Base-by-base conservation (phyloP, 2,797 vertebrate species). In the Zenarchopterus dispar region DNA sequence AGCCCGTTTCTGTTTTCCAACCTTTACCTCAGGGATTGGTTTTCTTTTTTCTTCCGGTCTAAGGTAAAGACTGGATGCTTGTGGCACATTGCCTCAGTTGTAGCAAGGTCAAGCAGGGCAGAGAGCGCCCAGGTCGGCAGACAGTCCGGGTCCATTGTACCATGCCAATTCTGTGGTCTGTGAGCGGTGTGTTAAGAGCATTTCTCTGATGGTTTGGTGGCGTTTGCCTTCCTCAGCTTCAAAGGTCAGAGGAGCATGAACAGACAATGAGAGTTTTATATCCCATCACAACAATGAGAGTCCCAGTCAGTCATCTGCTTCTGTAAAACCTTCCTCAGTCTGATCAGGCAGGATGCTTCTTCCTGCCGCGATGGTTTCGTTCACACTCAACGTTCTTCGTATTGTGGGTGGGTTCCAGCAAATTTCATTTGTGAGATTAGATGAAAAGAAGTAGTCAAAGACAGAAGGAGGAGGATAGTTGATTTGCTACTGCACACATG, bases 131-230 rank as follows among this genome's bases (percentile, higher is more conserved):
- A 73, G 78, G 87, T 87, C 62, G 44, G 51, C 81, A 57, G 71
- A 67, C 81, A 65, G 85, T 82, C 87, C 87, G 86, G 77, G 70
- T 81, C 71, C 23, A 0, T 17, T 18, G 13, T 47, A 50, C 77
- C 58, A 55, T 73, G 82, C 84, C 87, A 80, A 70, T 66, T 71
- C 55, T 72, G 82, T 81, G 84, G 77, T 89, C 86, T 89, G 84
- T 82, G 80, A 82, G 77, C 76, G 62, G 81, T 67, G 72, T 78
- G 75, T 89, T 88, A 81, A 88, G 79, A 74, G 78, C 85, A 83
- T 78, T 81, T 81, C 73, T 75, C 73, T 56, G 56, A 64, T 51
- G 72, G 59, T 47, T 58, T n/a, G 42, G 28, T 45, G 19, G 56
- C 18, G 46, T 77, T 80, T 73, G 70, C 72, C 80, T 71, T 77